Evolutionary conservation across 2,797 vertebrate genomes (phyloP), one percentile per base, ranked within the genome.

Genomic region (Balearica regulorum): DNA sequence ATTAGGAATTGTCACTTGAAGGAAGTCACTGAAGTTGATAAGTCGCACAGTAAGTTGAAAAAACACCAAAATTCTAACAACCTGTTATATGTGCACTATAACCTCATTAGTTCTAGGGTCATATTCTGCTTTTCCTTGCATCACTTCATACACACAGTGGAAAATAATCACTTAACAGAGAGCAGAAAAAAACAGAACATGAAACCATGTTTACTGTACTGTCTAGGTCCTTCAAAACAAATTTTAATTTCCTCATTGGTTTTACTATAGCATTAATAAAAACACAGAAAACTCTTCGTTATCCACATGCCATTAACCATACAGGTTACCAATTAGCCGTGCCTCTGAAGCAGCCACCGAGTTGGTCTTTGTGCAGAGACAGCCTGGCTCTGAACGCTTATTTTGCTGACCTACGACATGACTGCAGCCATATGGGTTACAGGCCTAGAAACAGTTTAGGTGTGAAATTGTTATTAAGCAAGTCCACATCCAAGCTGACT

Each of bases 361-460:
- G 8, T 2, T 46, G 21, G 29, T 61, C 43, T 58, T 53, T 29
- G 39, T 33, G 65, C 35, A 73, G 54, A 57, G 25, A 28, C n/a
- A 69, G 25, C 44, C 29, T 65, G 33, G 33, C 39, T 79, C 35
- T 37, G 49, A 82, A 68, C 10, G 7, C 7, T 16, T 19, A 2
- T 51, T 84, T 28, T 16, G 25, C 28, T 86, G 46, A 35, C 0
- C 0, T 25, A 11, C 9, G 11, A 25, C 4, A 18, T 10, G 61
- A 48, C 17, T 49, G 12, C 24, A 89, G 66, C 54, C 19, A 10
- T 2, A 16, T 0, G 16, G 28, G 37, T 70, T 53, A 61, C 33
- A 41, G 57, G 58, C 16, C 60, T 61, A 26, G 54, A 57, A 61
- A 58, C 22, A 69, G 51, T 31, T 79, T 8, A 35, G 46, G 46